phyloP scores from a whole-genome alignment of 1,140 invertebrate genomes.

The Drosophila ohnishii region DNA sequence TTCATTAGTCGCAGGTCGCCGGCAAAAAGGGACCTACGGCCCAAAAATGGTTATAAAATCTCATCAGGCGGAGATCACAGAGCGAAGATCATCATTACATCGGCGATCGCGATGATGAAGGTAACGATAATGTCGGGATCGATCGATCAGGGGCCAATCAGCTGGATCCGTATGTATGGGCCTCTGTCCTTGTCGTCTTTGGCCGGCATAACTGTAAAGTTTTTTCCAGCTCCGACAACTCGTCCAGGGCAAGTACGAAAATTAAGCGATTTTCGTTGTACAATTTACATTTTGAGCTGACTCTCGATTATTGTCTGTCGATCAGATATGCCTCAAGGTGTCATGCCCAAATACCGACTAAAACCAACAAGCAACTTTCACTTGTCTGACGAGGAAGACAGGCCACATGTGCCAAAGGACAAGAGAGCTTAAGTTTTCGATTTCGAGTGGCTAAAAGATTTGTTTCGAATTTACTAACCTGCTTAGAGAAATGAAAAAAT shows the following conservation, averaged over 20 bases:
- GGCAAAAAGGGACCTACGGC: slow-evolving; percentile 57
- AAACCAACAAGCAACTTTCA: slow-evolving; percentile 61
- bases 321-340: slow-evolving; percentile 57
- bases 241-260: slow-evolving; percentile 32
- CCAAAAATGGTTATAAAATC: slow-evolving; percentile 76
- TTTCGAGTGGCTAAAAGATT: slow-evolving; percentile 43
- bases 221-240: slow-evolving; percentile 36
- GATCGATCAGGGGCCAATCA: slow-evolving; percentile 57
- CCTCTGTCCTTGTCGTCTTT: slow-evolving; percentile 30
- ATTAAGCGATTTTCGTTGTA: slow-evolving; percentile 75
- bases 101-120: slow-evolving; percentile 31
- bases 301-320: slow-evolving; percentile 73
- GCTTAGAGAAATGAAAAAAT: not conserved
- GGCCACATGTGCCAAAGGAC: slow-evolving; percentile 18
- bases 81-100: slow-evolving; percentile 52
- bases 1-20: slow-evolving; percentile 66
- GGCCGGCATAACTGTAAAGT: slow-evolving; percentile 52
- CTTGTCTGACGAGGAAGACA: slow-evolving; percentile 43
- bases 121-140: slow-evolving; percentile 51
- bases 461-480: slow-evolving; percentile 53
- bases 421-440: not conserved
- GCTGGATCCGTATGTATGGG: slow-evolving; percentile 20
- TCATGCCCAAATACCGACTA: slow-evolving; percentile 46
- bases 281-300: slow-evolving; percentile 69
- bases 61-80: slow-evolving; percentile 69